phyloP scores from a whole-genome alignment of 1,140 invertebrate species.

The Drosophila asahinai region DNA sequence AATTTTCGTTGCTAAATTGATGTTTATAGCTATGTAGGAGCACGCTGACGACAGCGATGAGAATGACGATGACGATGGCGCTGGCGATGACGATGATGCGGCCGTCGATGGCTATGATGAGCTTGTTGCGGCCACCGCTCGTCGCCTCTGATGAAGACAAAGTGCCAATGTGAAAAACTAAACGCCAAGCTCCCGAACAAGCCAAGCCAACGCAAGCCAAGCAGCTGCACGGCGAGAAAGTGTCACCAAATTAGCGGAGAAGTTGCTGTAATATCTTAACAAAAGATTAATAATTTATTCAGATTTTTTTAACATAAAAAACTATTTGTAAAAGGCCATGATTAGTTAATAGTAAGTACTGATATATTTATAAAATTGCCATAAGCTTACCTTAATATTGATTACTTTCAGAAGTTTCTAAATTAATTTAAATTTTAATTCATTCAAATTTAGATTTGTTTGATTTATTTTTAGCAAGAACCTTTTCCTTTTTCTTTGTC shows the following conservation, averaged over 20 bases:
- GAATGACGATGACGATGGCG: constrained; percentile 48
- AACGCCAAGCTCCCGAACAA: constrained; percentile 63
- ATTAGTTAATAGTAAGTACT: too few species aligned
- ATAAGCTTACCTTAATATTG: too few species aligned
- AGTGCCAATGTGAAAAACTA: constrained; percentile 78
- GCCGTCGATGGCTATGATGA: constrained; percentile 76
- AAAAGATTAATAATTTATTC: not conserved
- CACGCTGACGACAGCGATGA: constrained; percentile 60
- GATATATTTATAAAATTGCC: too few species aligned
- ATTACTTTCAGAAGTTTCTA: too few species aligned
- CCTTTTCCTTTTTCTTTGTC: too few species aligned
- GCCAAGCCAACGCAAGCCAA: constrained; percentile 37
- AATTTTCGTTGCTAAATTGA: constrained; percentile 82
- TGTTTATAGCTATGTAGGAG: constrained; percentile 79
- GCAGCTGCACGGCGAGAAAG: constrained; percentile 23
- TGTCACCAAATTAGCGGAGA: not conserved
- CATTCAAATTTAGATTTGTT: too few species aligned
- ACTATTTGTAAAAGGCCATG: too few species aligned
- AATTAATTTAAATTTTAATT: too few species aligned
- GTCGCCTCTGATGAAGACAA: constrained; percentile 70
- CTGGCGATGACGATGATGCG: constrained; percentile 61
- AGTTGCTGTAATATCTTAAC: too few species aligned
- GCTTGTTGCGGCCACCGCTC: constrained; percentile 70
- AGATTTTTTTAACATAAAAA: not conserved
- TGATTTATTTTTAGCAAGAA: too few species aligned